A percentile compares a stretch with the other conserved stretches of the same genome.
These are phyloP conservation scores for Lagopus muta DNA, from an alignment of 2,113 vertebrate species.

Conservation along the genomic window DNA sequence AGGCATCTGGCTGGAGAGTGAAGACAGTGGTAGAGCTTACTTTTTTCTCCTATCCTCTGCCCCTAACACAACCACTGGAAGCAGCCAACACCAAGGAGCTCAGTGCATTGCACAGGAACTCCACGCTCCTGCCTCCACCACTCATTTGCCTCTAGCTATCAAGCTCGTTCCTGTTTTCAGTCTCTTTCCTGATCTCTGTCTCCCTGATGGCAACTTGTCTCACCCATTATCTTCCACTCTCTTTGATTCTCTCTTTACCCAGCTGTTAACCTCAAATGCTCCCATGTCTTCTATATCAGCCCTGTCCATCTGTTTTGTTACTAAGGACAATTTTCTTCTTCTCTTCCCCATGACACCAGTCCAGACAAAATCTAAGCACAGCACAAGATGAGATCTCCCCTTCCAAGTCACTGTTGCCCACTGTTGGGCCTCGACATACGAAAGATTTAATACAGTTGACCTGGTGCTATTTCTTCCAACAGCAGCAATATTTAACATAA, in stretches of 20 bases:
- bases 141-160: neutral
- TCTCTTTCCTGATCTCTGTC: neutral
- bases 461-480: neutral
- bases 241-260: neutral
- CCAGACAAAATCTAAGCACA: neutral
- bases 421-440: neutral
- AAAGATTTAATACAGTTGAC: neutral
- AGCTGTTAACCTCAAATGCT: neutral
- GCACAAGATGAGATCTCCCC: neutral
- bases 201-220: neutral
- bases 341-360: neutral
- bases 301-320: neutral
- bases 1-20: neutral
- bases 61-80: neutral
- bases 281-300: rapidly evolving
- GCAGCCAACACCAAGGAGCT: neutral
- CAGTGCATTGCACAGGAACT: neutral
- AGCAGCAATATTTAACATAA: neutral
- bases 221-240: neutral
- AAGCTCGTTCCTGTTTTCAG: neutral
- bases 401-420: neutral
- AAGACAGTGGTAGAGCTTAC: neutral
- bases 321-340: neutral
- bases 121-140: neutral
- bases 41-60: neutral